phyloP scores from a whole-genome alignment of 2,888 invertebrate species.

The Mimumesa dahlbomi region DNA sequence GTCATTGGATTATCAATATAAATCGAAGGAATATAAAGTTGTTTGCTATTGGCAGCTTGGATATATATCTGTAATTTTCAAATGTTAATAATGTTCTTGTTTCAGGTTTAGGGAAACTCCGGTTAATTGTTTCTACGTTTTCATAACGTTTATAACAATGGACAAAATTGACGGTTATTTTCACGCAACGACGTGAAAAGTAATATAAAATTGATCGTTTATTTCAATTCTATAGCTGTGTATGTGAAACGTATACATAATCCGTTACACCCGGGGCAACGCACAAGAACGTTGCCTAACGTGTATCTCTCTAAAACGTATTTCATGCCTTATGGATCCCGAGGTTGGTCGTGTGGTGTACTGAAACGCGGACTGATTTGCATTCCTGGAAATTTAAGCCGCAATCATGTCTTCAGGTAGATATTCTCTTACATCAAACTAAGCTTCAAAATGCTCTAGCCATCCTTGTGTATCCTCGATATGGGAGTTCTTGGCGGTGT shows the following conservation, averaged over 20 bases:
- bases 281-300: conserved; percentile 31
- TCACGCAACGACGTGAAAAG: too few relatives aligned
- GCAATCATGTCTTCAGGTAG: conserved; percentile 75
- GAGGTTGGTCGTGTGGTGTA: conserved; percentile 57
- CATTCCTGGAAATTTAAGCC: conserved; percentile 62
- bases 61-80: too few relatives aligned
- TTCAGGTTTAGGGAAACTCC: too few relatives aligned
- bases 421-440: conserved; percentile 19
- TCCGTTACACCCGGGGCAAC: neutral
- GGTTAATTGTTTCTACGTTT: too few relatives aligned
- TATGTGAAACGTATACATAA: neutral
- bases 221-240: neutral
- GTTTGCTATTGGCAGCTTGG: too few relatives aligned
- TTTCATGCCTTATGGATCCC: conserved; percentile 55
- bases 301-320: conserved; percentile 38
- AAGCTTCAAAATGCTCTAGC: neutral
- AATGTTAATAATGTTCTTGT: too few relatives aligned
- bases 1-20: too few relatives aligned
- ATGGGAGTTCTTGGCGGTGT: neutral
- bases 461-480: neutral
- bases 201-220: too few relatives aligned
- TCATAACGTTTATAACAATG: too few relatives aligned
- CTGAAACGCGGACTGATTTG: conserved; percentile 63
- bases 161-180: too few relatives aligned
- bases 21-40: too few relatives aligned